Evolutionary conservation across 1,140 invertebrate genomes (phyloP).

Genomic region (Coboldia fuscipes): DNA sequence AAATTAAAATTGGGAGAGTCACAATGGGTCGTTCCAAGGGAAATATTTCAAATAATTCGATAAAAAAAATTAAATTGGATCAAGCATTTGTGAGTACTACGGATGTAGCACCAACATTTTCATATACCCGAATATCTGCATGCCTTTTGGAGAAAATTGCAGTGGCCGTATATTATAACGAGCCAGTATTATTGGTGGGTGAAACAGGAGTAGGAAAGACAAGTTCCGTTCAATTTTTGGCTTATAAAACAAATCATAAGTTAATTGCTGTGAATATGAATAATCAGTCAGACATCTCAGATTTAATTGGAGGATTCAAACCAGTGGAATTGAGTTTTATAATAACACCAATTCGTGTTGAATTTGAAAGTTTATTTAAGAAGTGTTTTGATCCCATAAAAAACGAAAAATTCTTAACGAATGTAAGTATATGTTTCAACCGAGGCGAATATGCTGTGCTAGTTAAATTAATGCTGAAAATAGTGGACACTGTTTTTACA

Average conservation of each 20-base stretch:
- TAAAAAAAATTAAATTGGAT: neutral
- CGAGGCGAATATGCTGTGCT: slow-evolving; percentile 51
- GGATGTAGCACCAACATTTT: slow-evolving; percentile 37
- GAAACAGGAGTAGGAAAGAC: slow-evolving; percentile 99
- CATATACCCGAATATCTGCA: slow-evolving; percentile 55
- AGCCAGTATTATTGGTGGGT: slow-evolving; percentile 88
- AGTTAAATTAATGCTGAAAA: slow-evolving; percentile 50
- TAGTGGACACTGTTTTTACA: slow-evolving; percentile 37
- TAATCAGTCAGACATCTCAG: slow-evolving; percentile 91
- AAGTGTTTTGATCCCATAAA: slow-evolving; percentile 55
- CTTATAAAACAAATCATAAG: slow-evolving; percentile 58
- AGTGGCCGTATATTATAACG: slow-evolving; percentile 56
- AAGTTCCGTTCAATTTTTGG: slow-evolving; percentile 83
- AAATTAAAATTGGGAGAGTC: slow-evolving; percentile 32
- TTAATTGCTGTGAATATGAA: slow-evolving; percentile 98
- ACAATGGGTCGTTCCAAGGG: slow-evolving; percentile 13
- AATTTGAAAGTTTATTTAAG: slow-evolving; percentile 71
- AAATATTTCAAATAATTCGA: neutral
- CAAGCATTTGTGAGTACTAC: slow-evolving; percentile 7
- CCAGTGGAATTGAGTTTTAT: slow-evolving; percentile 79
- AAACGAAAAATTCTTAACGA: slow-evolving; percentile 66
- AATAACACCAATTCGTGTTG: slow-evolving; percentile 51
- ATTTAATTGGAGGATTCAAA: slow-evolving; percentile 92
- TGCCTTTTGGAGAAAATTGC: slow-evolving; percentile 72
- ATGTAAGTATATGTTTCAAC: slow-evolving; percentile 54